Evolutionary conservation across 2,888 invertebrate genomes (phyloP), one percentile per base, ranked within the genome.

Genomic region (Xestia rhomboidea): DNA sequence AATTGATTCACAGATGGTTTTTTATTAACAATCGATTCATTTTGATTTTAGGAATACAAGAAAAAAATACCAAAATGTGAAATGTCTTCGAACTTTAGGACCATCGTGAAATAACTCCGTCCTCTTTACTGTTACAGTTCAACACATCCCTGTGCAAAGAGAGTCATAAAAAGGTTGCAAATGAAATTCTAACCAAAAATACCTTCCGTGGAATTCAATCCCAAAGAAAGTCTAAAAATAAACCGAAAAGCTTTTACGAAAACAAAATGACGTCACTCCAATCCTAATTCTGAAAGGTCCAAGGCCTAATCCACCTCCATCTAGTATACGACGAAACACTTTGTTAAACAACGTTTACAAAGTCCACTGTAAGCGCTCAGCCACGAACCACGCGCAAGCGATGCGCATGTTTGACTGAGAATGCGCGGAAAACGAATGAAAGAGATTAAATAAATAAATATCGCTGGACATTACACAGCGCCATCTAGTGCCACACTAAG

Each of bases 201-300:
- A 64, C 57, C 44, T 51, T 66, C 30, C 44, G 51, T 18, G 21
- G 21, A 82, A 76, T 38, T 30, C 8, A 66, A 34, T 76, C 27
- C 30, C 64, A 44, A 66, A 60, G 54, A 46, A 49, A 27, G 44
- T 66, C 62, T 54, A 81, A 83, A 83, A 84, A 84, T 71, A 82
- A 70, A 80, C 44, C 44, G 2, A 82, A 68, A 68, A 66, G 27
- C 68, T 66, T 57, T 71, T n/a, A 72, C n/a, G 13, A 68, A 74
- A 67, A 15, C 60, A 54, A 66, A 84, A 69, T 84, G 49, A 72
- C 80, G 70, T 79, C 80, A 79, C 63, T 62, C 68, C 54, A 24
- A 63, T 81, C 60, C 49, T 80, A 69, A 84, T 84, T 74, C n/a
- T 27, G 24, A 68, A 79, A 62, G 84, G 84, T 80, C 71, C 41